Evolutionary conservation across 2,888 invertebrate species (phyloP), one percentile per base, ranked within the genome.

Genomic region (Leptopilina drosophilae): DNA sequence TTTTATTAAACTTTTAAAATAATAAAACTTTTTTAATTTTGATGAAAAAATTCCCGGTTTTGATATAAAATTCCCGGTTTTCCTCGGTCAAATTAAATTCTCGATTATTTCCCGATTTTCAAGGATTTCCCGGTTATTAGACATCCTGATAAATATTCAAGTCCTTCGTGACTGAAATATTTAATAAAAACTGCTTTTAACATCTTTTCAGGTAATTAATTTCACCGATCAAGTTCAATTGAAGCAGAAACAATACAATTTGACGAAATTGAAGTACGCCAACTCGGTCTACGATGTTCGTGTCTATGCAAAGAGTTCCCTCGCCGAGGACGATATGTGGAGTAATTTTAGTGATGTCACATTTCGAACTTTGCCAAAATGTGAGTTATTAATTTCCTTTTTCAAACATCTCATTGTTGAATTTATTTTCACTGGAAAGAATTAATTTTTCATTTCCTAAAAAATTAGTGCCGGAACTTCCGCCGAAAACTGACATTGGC

Each of bases 401-500:
- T 20, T 20, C 20, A 20, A 20, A 20, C 1, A 20, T 20, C 1
- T 20, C 20, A 20, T 20, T 20, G 20, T 20, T 20, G 1, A 20
- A 20, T 20, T 20, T 20, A 20, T 20, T 0, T 20, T 20, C 20
- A 20, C 1, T 20, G 20, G 20, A 20, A 1, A 20, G 1, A 20
- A 20, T 20, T 20, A 20, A 20, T 20, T 20, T 20, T 20, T 20
- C 20, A 1, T 20, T 20, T 20, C 20, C 1, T 1, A 20, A 20
- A 20, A 20, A 20, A 20, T 20, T 20, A 93, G 93, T 92, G 80
- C 97, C 97, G 2, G 93, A 93, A 20, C 92, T 93, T 53, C 94
- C 97, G 53, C 97, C 97, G 0, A 93, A 93, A 76, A 94, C 95
- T 5, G 94, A 94, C 82, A 92, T 94, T 15, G 97, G 97, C 64